These are phyloP conservation scores for Ophiodon elongatus DNA, from an alignment of 2,113 vertebrate species.

Conservation along the genomic window DNA sequence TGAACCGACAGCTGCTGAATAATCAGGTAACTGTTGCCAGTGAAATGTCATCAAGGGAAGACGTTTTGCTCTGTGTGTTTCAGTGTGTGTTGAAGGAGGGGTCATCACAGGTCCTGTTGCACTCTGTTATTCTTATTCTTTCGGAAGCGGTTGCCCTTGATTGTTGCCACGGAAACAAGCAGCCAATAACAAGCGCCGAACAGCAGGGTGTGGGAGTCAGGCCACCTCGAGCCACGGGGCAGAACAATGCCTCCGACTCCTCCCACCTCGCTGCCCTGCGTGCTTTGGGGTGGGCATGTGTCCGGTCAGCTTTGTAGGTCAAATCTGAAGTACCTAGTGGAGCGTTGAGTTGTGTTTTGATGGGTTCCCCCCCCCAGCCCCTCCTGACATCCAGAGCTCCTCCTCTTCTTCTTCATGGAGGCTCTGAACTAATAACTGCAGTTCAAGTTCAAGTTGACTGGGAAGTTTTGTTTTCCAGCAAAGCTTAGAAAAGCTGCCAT, in stretches of 20 bases:
- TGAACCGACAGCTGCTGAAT: background rate
- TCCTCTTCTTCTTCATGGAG: slow-evolving; percentile 18
- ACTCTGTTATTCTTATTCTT: slow-evolving; percentile 53
- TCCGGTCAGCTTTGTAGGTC: slow-evolving; percentile 58
- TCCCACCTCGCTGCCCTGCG: slow-evolving; percentile 53
- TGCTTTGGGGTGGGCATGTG: slow-evolving; percentile 52
- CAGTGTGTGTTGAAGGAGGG: background rate
- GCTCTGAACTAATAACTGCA: background rate
- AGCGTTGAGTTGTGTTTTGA: slow-evolving; percentile 56
- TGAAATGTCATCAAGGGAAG: background rate
- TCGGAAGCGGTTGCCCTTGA: slow-evolving; percentile 29
- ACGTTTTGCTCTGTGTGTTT: background rate
- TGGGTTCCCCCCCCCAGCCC: background rate
- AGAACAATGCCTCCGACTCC: slow-evolving; percentile 70
- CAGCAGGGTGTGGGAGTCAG: slow-evolving; percentile 77
- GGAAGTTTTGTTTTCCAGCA: slow-evolving; percentile 4
- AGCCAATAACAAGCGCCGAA: slow-evolving; percentile 74
- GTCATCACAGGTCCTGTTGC: slow-evolving; percentile 47
- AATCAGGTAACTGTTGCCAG: background rate
- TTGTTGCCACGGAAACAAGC: slow-evolving; percentile 58
- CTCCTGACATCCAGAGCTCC: slow-evolving; percentile 3
- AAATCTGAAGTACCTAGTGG: slow-evolving; percentile 53
- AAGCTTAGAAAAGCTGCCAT: background rate
- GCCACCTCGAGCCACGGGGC: slow-evolving; percentile 78
- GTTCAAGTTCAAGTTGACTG: slow-evolving; percentile 30